Percentiles rank a stretch among this genome's conserved stretches.
These are phyloP conservation scores for Cydia pomonella DNA, from an alignment of 1,140 invertebrate species.

Conservation along the genomic window DNA sequence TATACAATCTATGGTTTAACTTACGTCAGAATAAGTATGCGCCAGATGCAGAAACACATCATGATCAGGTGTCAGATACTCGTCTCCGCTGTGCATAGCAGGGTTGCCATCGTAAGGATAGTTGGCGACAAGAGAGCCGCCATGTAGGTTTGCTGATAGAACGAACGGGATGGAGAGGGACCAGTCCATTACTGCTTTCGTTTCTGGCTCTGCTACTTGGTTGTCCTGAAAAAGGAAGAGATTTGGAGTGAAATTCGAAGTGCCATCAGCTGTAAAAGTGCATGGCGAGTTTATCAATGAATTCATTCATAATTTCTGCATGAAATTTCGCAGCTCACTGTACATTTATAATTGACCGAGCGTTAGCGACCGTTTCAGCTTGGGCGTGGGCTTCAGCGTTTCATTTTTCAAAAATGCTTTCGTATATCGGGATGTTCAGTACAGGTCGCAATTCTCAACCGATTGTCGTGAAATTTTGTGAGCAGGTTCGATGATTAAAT, in stretches of 20 bases:
- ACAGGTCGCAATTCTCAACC: too few relatives aligned
- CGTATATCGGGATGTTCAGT: too few relatives aligned
- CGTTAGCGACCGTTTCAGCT: too few relatives aligned
- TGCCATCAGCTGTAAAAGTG: too few relatives aligned
- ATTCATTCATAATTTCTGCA: too few relatives aligned
- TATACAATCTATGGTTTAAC: conserved; percentile 43
- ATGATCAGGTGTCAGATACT: conserved; percentile 91
- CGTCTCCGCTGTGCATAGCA: conserved; percentile 50
- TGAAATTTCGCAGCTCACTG: too few relatives aligned
- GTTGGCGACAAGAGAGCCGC: conserved; percentile 95
- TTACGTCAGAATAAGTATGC: conserved; percentile 89
- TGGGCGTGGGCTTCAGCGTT: too few relatives aligned
- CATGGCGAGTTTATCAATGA: too few relatives aligned
- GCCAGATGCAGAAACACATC: conserved; percentile 91
- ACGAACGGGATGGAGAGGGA: conserved; percentile 93
- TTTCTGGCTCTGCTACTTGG: conserved; percentile 89
- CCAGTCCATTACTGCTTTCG: conserved; percentile 95
- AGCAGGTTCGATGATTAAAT: too few relatives aligned
- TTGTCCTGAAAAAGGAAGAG: conserved; percentile 81
- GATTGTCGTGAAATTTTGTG: too few relatives aligned
- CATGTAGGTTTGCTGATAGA: conserved; percentile 97
- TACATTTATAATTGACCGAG: too few relatives aligned
- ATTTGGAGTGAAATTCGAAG: not conserved
- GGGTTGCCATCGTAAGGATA: conserved; percentile 93
- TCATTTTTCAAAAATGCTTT: too few relatives aligned